Percentiles rank a stretch among this genome's conserved stretches.
phyloP scores from a whole-genome alignment of 2,888 invertebrate genomes.

The Lucinisca nassula region DNA sequence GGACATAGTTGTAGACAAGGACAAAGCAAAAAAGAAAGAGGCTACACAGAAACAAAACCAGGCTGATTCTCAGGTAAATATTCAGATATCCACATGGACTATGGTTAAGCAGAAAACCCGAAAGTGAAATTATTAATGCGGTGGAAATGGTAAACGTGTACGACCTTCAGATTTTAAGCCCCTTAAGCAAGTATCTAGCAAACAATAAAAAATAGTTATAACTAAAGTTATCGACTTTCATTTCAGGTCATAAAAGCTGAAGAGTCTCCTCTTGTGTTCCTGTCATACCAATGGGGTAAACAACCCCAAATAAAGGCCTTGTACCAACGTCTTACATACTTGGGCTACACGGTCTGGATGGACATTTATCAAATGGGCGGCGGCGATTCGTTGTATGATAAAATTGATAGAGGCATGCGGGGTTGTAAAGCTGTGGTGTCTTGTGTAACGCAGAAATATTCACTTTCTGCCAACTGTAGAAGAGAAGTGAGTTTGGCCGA shows the following conservation, averaged over 20 bases:
- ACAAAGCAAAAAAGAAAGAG: conserved; percentile 26
- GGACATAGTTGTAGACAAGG: conserved; percentile 72
- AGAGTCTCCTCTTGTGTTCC: conserved; percentile 80
- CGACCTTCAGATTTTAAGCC: no score
- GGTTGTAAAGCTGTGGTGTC: conserved; percentile 83
- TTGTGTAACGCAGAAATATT: conserved; percentile 86
- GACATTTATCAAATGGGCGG: conserved; percentile 87
- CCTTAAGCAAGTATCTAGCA: no score
- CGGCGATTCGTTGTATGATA: conserved; percentile 87
- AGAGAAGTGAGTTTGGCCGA: conserved; percentile 86
- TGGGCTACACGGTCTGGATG: conserved; percentile 86
- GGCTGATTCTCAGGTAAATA: neutral
- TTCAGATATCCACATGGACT: no score
- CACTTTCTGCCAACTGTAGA: conserved; percentile 86
- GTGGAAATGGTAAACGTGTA: no score
- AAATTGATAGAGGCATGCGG: conserved; percentile 85
- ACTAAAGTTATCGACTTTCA: no score
- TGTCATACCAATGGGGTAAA: conserved; percentile 87
- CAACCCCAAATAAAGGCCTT: conserved; percentile 83
- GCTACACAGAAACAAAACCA: neutral
- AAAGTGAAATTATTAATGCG: no score
- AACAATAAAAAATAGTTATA: no score
- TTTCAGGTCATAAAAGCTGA: conserved; percentile 17
- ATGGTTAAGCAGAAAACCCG: no score
- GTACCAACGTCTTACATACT: conserved; percentile 77